These are phyloP conservation scores for Pristionchus entomophagus DNA, from an alignment of 2,888 invertebrate genomes.

Conservation along the genomic window DNA sequence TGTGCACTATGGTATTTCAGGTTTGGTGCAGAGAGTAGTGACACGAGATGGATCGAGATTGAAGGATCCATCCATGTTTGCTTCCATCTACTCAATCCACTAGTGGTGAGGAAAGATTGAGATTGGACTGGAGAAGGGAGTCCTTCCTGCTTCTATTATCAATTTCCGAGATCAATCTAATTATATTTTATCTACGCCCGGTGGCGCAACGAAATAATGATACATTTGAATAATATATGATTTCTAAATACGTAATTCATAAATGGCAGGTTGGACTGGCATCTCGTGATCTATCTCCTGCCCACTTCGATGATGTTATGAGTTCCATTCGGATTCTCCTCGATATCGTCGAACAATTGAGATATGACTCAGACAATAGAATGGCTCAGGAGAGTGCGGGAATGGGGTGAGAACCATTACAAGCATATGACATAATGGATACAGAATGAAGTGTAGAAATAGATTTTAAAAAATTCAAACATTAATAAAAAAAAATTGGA, in stretches of 20 bases:
- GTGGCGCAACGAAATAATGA: too few species aligned
- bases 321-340: conserved; percentile 70
- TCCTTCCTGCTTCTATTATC: too few species aligned
- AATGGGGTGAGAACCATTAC: conserved; percentile 52
- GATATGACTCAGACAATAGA: conserved; percentile 72
- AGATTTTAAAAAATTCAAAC: too few species aligned
- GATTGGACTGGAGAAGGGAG: too few species aligned
- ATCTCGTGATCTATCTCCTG: conserved; percentile 54
- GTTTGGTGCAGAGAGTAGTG: conserved; percentile 72
- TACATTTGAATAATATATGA: too few species aligned
- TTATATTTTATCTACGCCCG: too few species aligned
- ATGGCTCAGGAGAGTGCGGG: conserved; percentile 57
- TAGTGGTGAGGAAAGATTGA: conserved; percentile 66
- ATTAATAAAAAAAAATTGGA: not conserved
- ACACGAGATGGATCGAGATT: conserved; percentile 71
- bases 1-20: too few species aligned
- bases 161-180: too few species aligned
- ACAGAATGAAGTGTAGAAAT: too few species aligned
- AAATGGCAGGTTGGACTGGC: conserved; percentile 46
- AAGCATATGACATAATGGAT: not conserved
- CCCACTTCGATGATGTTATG: conserved; percentile 74
- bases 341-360: conserved; percentile 73
- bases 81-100: conserved; percentile 70
- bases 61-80: conserved; percentile 68
- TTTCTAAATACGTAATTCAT: too few species aligned